Conservation (phyloP, 2,888 invertebrate species). For the Nymphalis c-album region DNA sequence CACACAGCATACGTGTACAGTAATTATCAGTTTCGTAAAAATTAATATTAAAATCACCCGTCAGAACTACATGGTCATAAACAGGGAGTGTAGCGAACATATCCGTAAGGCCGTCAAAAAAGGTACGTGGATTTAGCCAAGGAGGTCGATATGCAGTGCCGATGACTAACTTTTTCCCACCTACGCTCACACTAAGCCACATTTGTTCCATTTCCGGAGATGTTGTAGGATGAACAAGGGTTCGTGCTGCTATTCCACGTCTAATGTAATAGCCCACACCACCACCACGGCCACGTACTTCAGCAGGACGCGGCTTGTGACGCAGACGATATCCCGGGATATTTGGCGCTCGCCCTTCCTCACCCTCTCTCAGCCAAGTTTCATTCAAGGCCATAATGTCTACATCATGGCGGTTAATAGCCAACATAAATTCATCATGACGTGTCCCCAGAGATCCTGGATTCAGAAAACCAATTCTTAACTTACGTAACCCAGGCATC, state of each 20-base stretch:
- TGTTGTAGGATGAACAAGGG: not conserved
- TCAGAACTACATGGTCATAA: constrained; percentile 23
- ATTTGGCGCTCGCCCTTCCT: not conserved
- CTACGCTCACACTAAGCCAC: not conserved
- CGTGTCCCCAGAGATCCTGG: constrained; percentile 11
- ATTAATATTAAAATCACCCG: constrained; percentile 31
- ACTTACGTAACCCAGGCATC: too few relatives aligned
- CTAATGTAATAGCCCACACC: not conserved
- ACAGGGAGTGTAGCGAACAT: constrained; percentile 11
- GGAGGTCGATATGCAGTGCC: constrained; percentile 27
- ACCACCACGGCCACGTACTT: not conserved
- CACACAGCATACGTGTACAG: too few relatives aligned
- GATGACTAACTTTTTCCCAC: not conserved
- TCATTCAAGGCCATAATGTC: constrained; percentile 32
- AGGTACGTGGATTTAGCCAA: constrained; percentile 29
- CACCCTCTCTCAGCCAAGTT: constrained; percentile 23
- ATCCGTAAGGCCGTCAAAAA: constrained; percentile 29
- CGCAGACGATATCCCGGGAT: not conserved
- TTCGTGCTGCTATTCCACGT: not conserved
- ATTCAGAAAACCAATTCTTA: constrained; percentile 12
- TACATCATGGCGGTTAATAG: constrained; percentile 3
- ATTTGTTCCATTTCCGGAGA: not conserved
- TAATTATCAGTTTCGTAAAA: not conserved
- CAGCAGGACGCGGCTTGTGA: not conserved
- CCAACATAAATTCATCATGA: constrained; percentile 18